Conservation (phyloP, 1,140 invertebrate species). For the Cydia amplana region DNA sequence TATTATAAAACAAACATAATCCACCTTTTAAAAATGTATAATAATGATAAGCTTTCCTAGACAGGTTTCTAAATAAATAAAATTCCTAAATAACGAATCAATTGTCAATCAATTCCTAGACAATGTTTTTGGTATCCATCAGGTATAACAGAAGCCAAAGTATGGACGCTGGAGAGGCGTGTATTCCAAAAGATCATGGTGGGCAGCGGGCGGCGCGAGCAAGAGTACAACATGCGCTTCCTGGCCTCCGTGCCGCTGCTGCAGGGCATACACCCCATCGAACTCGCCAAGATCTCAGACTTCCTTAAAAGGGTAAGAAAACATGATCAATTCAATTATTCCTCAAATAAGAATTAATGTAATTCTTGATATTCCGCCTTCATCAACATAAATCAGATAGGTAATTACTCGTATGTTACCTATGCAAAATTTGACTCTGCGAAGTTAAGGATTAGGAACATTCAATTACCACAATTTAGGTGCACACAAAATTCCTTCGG, state of each 20-base stretch:
- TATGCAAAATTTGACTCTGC: too few relatives aligned
- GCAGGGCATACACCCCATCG: conserved; percentile 88
- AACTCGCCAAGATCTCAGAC: conserved; percentile 92
- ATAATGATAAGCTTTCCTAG: neutral
- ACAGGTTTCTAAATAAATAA: too few relatives aligned
- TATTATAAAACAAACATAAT: neutral
- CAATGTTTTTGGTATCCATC: conserved; percentile 19
- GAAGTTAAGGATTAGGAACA: too few relatives aligned
- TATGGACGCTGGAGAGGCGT: conserved; percentile 92
- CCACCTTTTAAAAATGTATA: neutral
- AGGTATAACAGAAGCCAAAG: conserved; percentile 90
- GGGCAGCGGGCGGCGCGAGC: conserved; percentile 86
- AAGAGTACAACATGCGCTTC: conserved; percentile 91
- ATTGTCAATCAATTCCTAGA: too few relatives aligned
- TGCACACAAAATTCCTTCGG: too few relatives aligned
- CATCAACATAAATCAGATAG: neutral
- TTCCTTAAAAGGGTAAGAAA: conserved; percentile 89
- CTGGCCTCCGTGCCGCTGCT: conserved; percentile 92
- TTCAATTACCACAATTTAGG: too few relatives aligned
- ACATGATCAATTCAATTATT: too few relatives aligned
- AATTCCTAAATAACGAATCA: too few relatives aligned
- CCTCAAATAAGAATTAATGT: too few relatives aligned
- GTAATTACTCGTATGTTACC: too few relatives aligned
- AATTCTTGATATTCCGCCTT: neutral
- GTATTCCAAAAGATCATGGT: conserved; percentile 95